Evolutionary conservation across 2,888 invertebrate genomes (phyloP), one percentile per base, ranked within the genome.

Genomic region (Caenorhabditis sinica): DNA sequence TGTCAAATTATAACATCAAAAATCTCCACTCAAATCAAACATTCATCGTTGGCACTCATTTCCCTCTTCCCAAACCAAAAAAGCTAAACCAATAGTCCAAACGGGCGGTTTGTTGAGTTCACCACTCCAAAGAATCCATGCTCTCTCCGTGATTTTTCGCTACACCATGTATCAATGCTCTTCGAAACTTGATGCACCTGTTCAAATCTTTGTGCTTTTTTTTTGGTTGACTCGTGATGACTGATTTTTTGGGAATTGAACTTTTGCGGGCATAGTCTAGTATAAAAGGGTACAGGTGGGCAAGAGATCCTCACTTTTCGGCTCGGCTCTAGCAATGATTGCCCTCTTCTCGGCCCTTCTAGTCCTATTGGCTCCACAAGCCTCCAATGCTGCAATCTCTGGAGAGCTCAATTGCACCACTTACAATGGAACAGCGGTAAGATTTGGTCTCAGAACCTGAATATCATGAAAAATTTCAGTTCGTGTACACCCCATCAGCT

Each of bases 401-500:
- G 73, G 73, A 28, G 73, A 81, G 3, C 36, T 81, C 15, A 73
- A 81, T 33, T 81, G 80, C 28, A 73, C 80, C n/a, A 60, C 66
- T 0, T 81, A 71, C 65, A 81, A 72, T 33, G 73, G 73, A 49
- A 73, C 80, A 8, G 28, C 76, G 45, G 68, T 76, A 30, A 49
- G 49, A 43, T 4, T n/a, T 20, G n/a, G 11, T 23, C 20, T 20
- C 20, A 53, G n/a, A 23, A 23, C 53, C 15, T n/a, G n/a, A n/a
- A n/a, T n/a, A n/a, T n/a, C 17, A 20, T 23, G 1, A 4, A 0
- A 28, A 23, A 2, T 45, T 74, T 25, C 71, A 63, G 56, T 79
- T 72, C 33, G 80, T 81, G 13, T 81, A 58, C 73, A 73, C 73
- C 5, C 72, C 66, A 30, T 11, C 80, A 0, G 80, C 80, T 0